A percentile compares a stretch with the other conserved stretches of the same genome.
These are phyloP conservation scores for Zaprionus obscuricornis DNA, from an alignment of 2,888 invertebrate genomes.

Conservation along the genomic window DNA sequence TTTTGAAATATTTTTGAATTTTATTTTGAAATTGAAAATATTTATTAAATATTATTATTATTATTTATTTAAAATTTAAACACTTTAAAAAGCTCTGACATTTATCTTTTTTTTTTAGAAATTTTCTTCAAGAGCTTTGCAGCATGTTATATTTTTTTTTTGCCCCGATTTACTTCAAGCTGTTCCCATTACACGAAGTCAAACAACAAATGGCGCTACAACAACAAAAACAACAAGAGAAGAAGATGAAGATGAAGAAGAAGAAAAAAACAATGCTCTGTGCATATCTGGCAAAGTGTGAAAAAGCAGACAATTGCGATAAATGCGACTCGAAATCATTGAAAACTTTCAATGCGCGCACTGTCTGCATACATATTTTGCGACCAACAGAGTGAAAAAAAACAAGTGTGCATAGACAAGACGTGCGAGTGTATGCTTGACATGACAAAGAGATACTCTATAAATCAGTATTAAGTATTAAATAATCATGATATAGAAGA, in stretches of 20 bases:
- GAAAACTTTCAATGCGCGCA: constrained; percentile 75
- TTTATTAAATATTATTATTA: no score
- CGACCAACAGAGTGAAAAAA: constrained; percentile 7
- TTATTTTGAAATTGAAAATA: no score
- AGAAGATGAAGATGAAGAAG: background rate
- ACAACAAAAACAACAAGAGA: background rate
- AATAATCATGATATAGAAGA: no score
- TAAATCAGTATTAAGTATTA: no score
- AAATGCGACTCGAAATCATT: constrained; percentile 70
- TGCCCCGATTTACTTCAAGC: constrained; percentile 13
- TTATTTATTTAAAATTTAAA: no score
- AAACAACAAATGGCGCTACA: constrained; percentile 22
- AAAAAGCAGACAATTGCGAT: constrained; percentile 73
- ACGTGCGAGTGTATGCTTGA: background rate
- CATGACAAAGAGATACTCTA: constrained; percentile 5
- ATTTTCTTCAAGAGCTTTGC: no score
- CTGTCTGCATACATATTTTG: constrained; percentile 58
- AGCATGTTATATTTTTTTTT: no score
- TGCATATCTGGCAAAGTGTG: constrained; percentile 46
- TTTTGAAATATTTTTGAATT: no score
- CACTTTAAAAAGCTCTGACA: no score
- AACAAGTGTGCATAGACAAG: background rate
- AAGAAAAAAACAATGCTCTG: constrained; percentile 15
- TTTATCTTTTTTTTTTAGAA: no score
- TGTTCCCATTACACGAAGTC: constrained; percentile 17